phyloP scores from a whole-genome alignment of 2,113 vertebrate genomes.

The Nannospalax galili region DNA sequence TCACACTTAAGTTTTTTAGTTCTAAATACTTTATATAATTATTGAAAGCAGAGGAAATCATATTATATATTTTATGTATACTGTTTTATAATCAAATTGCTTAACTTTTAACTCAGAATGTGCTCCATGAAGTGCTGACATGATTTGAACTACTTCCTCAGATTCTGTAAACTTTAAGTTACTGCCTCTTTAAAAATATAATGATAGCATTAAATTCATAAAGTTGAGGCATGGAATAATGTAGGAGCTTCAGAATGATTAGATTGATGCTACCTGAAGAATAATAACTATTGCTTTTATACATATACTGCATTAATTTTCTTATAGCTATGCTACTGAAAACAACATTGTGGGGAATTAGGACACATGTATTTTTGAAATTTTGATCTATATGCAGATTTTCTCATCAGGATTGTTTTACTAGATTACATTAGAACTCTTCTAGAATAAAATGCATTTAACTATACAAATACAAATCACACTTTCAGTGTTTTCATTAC shows the following conservation, averaged over 20 bases:
- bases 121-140: background rate
- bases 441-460: background rate
- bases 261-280: background rate
- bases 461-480: background rate
- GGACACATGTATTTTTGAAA: background rate
- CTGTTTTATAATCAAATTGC: background rate
- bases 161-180: background rate
- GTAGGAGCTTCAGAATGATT: background rate
- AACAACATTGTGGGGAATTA: background rate
- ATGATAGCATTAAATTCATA: background rate
- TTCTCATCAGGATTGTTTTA: background rate
- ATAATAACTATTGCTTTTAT: background rate
- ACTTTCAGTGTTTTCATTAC: background rate
- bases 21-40: no score
- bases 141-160: background rate
- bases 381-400: background rate
- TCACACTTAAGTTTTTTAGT: no score
- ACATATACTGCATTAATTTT: background rate
- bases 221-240: background rate
- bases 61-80: background rate
- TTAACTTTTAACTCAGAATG: background rate
- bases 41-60: background rate
- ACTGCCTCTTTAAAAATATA: background rate
- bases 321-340: background rate
- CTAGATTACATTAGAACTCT: background rate